phyloP scores from a whole-genome alignment of 2,888 invertebrate genomes.

The Poecilobothrus nobilitatus region DNA sequence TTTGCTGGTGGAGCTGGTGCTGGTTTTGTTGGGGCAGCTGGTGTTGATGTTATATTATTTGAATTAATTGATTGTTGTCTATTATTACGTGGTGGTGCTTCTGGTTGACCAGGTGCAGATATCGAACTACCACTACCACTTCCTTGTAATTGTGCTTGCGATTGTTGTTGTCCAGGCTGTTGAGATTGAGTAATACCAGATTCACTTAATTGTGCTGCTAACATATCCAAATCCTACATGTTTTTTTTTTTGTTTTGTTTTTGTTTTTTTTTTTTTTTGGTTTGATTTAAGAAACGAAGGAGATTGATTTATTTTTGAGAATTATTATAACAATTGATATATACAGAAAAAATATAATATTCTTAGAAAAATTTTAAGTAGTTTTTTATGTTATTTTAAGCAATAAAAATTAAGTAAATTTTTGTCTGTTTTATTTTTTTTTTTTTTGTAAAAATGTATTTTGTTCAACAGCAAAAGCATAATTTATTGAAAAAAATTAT shows the following conservation, averaged over 20 bases:
- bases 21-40: conserved; percentile 33
- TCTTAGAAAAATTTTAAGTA: too few species aligned
- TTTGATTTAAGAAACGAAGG: conserved; percentile 24
- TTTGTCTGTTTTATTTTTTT: too few species aligned
- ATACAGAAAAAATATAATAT: too few species aligned
- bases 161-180: conserved; percentile 24
- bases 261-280: conserved; percentile 22
- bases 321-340: neutral
- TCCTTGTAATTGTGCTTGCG: conserved; percentile 26
- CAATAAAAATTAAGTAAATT: too few species aligned
- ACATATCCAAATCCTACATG: conserved; percentile 84
- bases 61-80: conserved; percentile 37
- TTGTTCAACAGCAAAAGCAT: too few species aligned
- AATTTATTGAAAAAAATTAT: too few species aligned
- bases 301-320: conserved; percentile 13
- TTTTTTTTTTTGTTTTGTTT: conserved; percentile 31
- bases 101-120: conserved; percentile 54
- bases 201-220: conserved; percentile 93
- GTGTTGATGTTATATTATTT: conserved; percentile 26
- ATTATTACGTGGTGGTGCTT: conserved; percentile 61
- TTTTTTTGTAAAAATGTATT: too few species aligned
- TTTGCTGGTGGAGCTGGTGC: conserved; percentile 38
- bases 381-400: too few species aligned
- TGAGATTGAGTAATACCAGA: conserved; percentile 57
- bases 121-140: neutral